These are phyloP conservation scores for Oscheius sp. DNA, from an alignment of 2,888 invertebrate genomes.

Conservation along the genomic window DNA sequence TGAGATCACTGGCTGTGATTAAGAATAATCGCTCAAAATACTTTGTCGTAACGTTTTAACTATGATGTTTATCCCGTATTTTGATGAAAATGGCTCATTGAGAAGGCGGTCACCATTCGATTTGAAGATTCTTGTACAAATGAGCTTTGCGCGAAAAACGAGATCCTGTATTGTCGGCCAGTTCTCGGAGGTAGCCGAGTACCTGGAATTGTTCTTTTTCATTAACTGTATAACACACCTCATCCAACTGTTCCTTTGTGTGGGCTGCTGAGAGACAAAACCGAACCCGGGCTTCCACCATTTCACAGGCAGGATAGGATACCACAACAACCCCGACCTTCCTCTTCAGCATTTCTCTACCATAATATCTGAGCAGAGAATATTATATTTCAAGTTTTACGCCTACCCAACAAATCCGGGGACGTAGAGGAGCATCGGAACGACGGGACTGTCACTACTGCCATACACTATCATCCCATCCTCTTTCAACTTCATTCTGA, in stretches of 20 bases:
- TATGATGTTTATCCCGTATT: neutral
- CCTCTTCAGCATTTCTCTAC: constrained; percentile 84
- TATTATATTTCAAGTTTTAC: neutral
- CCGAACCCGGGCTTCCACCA: constrained; percentile 86
- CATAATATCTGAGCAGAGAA: constrained; percentile 81
- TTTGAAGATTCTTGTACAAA: constrained; percentile 64
- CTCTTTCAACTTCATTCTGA: constrained; percentile 80
- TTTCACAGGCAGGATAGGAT: constrained; percentile 96
- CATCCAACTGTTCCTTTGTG: constrained; percentile 90
- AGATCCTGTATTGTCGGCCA: constrained; percentile 63
- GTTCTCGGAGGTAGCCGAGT: constrained; percentile 57
- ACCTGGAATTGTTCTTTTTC: constrained; percentile 40
- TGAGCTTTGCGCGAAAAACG: constrained; percentile 62
- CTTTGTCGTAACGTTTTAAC: no score
- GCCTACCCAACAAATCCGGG: constrained; percentile 90
- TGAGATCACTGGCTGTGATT: no score
- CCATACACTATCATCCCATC: constrained; percentile 93
- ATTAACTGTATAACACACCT: constrained; percentile 43
- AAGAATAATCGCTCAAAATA: no score
- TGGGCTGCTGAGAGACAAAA: constrained; percentile 95
- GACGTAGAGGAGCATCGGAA: constrained; percentile 92
- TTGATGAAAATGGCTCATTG: neutral
- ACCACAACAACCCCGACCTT: constrained; percentile 91
- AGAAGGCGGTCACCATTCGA: constrained; percentile 59
- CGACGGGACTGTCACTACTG: constrained; percentile 93